Conservation (phyloP, 2,797 vertebrate species). For the Neostethus bicornis region DNA sequence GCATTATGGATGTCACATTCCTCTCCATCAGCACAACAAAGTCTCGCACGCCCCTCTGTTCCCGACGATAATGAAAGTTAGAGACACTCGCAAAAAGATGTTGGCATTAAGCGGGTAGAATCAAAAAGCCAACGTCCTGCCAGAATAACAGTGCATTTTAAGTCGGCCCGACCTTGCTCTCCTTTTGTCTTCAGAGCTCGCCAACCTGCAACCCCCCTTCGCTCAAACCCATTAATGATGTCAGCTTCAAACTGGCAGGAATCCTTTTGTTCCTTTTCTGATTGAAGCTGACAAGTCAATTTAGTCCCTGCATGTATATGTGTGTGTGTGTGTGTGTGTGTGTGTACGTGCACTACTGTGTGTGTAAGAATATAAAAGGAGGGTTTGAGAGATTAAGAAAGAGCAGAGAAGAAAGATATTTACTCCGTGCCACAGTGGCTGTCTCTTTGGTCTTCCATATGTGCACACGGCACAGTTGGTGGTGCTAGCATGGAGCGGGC, state of each 20-base stretch:
- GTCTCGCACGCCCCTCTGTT: slow-evolving; percentile 64
- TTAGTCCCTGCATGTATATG: slow-evolving; percentile 63
- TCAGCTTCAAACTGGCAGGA: slow-evolving; percentile 76
- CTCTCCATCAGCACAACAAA: slow-evolving; percentile 79
- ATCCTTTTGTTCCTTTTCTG: slow-evolving; percentile 76
- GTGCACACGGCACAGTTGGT: background rate
- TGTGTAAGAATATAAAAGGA: slow-evolving; percentile 38
- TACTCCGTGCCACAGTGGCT: slow-evolving; percentile 32
- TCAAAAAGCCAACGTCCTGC: slow-evolving; percentile 67
- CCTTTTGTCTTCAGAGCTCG: slow-evolving; percentile 73
- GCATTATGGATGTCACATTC: slow-evolving; percentile 81
- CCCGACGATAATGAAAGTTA: slow-evolving; percentile 74
- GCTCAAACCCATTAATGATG: slow-evolving; percentile 75
- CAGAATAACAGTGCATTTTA: slow-evolving; percentile 77
- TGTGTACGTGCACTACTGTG: slow-evolving; percentile 23
- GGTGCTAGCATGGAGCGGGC: background rate
- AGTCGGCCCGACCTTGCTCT: slow-evolving; percentile 70
- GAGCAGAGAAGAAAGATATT: slow-evolving; percentile 34
- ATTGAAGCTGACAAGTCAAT: slow-evolving; percentile 83
- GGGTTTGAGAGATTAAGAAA: slow-evolving; percentile 47
- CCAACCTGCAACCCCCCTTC: slow-evolving; percentile 17
- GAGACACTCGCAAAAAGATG: slow-evolving; percentile 55
- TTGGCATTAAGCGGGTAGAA: slow-evolving; percentile 55
- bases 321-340: slow-evolving; percentile 21
- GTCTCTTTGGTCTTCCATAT: slow-evolving; percentile 27